phyloP scores from a whole-genome alignment of 2,113 vertebrate genomes.

The Cynoglossus semilaevis region DNA sequence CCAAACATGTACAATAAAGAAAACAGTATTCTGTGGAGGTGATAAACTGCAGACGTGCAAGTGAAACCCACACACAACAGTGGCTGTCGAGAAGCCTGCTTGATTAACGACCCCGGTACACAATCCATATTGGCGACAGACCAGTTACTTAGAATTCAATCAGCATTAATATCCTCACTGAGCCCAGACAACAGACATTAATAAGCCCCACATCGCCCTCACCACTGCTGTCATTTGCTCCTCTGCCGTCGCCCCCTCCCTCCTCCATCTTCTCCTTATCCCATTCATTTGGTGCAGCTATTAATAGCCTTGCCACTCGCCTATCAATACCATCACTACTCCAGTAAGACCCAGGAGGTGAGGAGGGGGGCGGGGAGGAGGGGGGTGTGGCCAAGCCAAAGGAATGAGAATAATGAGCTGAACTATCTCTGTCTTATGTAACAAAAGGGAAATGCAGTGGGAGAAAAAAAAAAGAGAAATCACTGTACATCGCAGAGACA shows the following conservation, averaged over 20 bases:
- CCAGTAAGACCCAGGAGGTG: slow-evolving; percentile 53
- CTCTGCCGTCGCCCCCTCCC: slow-evolving; percentile 27
- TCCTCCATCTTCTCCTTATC: slow-evolving; percentile 39
- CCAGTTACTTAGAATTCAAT: slow-evolving; percentile 57
- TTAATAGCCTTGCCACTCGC: slow-evolving; percentile 63
- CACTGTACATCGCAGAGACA: slow-evolving; percentile 1
- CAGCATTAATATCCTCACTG: slow-evolving; percentile 51
- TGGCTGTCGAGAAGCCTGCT: not conserved
- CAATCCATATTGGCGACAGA: slow-evolving; percentile 25
- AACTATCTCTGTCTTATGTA: slow-evolving; percentile 46
- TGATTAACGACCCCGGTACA: slow-evolving; percentile 17
- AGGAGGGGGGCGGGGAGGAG: too few species aligned
- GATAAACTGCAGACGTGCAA: not conserved
- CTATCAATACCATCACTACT: slow-evolving; percentile 72
- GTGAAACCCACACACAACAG: not conserved
- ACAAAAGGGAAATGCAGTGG: slow-evolving; percentile 5
- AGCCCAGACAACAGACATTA: slow-evolving; percentile 50
- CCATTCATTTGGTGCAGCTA: slow-evolving; percentile 66
- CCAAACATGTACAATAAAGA: not conserved
- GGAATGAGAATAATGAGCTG: slow-evolving; percentile 49
- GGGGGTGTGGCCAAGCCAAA: slow-evolving; percentile 49
- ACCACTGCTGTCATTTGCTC: slow-evolving; percentile 40
- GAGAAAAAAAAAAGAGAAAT: not conserved
- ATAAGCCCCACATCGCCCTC: slow-evolving; percentile 44
- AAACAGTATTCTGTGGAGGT: not conserved